Evolutionary conservation across 2,888 invertebrate genomes (phyloP), one percentile per base, ranked within the genome.

Genomic region (Hyposoter didymator): DNA sequence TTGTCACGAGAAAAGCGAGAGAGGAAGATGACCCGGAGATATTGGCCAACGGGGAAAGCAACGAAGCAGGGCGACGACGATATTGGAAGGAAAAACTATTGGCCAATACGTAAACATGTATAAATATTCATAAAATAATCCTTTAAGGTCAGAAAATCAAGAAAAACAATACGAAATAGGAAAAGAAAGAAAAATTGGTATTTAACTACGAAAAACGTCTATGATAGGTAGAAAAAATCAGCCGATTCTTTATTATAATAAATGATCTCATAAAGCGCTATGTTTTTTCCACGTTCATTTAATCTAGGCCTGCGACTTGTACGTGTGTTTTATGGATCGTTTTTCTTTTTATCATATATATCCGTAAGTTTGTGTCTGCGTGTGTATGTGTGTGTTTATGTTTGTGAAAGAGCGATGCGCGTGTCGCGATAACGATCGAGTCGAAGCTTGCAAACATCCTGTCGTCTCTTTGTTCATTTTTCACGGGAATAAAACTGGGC

Each of bases 181-280:
- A 70, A 49, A 59, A 22, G 22, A 55, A 19, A 22, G 3, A 22
- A 55, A n/a, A 52, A 39, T 73, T 67, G 67, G 22, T 45, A 62
- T 84, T n/a, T 70, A 28, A 45, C 78, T 43, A 69, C 64, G 80
- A 70, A 81, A 78, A 82, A 70, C 28, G 70, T 73, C 55, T 82
- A 78, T 79, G 35, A 78, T 74, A 83, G 59, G 72, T 84, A 90
- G 89, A 89, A 91, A 91, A 91, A 91, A 84, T 84, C 90, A 89
- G 89, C 89, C 89, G 90, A 90, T 90, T 88, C 78, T 92, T 92
- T 90, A 90, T 91, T 92, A 86, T 87, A 87, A 83, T 82, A 80
- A 79, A 74, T 84, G 45, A 83, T 83, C 75, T 84, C 81, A 74
- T 81, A 81, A 81, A 81, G 74, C 67, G 67, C 72, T 84, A 83